Percentiles rank a stretch among this genome's conserved stretches.
Conservation (phyloP, 2,888 invertebrate genomes). For the Mimachlamys varia region DNA sequence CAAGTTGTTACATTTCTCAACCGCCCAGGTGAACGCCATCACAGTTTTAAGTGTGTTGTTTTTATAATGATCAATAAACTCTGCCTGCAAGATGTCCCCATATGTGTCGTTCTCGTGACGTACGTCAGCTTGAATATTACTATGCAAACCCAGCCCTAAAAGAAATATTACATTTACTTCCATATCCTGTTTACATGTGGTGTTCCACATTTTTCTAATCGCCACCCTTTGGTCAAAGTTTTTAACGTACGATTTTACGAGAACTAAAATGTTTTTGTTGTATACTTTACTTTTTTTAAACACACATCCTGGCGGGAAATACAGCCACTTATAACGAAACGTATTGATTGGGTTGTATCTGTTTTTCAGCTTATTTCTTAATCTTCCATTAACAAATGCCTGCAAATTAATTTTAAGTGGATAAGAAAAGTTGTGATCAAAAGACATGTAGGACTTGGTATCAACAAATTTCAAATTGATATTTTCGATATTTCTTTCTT, state of each 20-base stretch:
- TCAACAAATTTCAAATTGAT: neutral
- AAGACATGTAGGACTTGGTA: neutral
- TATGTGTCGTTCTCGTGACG: neutral
- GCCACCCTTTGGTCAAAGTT: neutral
- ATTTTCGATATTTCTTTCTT: neutral
- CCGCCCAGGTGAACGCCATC: neutral
- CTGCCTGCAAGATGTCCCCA: neutral
- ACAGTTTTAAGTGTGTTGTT: neutral
- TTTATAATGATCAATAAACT: neutral
- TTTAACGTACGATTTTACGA: neutral
- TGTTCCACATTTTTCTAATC: neutral
- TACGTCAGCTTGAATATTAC: neutral
- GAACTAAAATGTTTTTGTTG: neutral
- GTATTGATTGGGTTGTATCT: neutral
- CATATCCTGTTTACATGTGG: neutral
- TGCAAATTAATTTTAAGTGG: neutral
- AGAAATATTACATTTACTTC: neutral
- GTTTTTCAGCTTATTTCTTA: neutral
- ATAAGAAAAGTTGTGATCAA: slow-evolving; percentile 23
- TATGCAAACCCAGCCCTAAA: neutral
- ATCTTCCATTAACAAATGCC: neutral
- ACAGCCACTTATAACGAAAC: neutral
- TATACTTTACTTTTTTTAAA: neutral
- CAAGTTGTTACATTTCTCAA: neutral
- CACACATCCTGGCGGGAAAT: neutral